Base-by-base conservation (phyloP, 2,113 vertebrate genomes). In the Pyxicephalus adspersus region DNA sequence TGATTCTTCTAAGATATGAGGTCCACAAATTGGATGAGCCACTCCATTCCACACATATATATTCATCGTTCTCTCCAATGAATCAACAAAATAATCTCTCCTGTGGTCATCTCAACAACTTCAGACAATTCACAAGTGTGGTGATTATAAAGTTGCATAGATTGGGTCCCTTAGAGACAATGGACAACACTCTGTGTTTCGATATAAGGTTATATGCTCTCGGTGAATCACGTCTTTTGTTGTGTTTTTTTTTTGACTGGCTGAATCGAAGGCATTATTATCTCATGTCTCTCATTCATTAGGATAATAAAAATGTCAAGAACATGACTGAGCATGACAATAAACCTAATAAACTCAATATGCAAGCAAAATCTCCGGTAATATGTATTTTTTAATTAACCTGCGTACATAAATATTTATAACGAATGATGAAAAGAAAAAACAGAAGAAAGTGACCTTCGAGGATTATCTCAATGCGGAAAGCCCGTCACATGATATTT, bases 381-480 rank as follows among this genome's bases (percentile, higher is more conserved):
- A 60, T 79, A 61, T 79, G 34, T 79, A 79, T 79, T 60, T 78
- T 74, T 78, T 78, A 67, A 67, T 70, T 65, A 79, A 79, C 64
- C 55, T 79, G 61, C 54, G 45, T 66, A 67, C 64, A 58, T 68
- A 78, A 79, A 61, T 68, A 70, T 79, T 79, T 70, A 79, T 79
- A 67, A 31, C 51, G 45, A 60, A 68, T 60, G 28, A 68, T 67
- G 5, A 52, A 52, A 52, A 70, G 19, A 18, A 64, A 64, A 64
- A 64, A 63, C 16, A 63, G 0, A 63, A 20, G 61, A 68, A 51
- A 74, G 51, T 58, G 71, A 74, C 71, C 71, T 60, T 31, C 34
- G 70, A 73, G 31, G 68, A 26, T 57, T 26, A 57, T 73, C 50
- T 1, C 26, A 58, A 34, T 11, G 28, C 16, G 18, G 51, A 28